Evolutionary conservation across 2,888 invertebrate species (phyloP), one percentile per base, ranked within the genome.

Genomic region (Argyresthia albistria): DNA sequence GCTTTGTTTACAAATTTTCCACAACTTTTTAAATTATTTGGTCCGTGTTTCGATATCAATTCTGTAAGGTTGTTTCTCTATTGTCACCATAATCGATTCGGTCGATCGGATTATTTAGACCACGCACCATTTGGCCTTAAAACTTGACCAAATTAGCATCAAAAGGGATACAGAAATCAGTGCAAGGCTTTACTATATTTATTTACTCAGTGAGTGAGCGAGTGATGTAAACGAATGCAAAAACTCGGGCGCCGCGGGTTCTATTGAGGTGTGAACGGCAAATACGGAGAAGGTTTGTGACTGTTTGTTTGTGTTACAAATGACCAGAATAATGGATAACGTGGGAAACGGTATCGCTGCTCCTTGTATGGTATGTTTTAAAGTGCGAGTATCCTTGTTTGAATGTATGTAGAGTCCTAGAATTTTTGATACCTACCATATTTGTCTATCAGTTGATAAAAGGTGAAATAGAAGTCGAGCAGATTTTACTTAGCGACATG

Each of bases 191-290:
- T 3, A n/a, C n/a, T 3, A 11, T 39, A 8, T 39, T 39, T 39
- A 39, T 8, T 25, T 6, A 25, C 3, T 25, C 3, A 25, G 25
- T 25, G 25, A 25, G 25, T 25, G 25, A 25, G 25, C 25, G 39
- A 11, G n/a, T 39, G 39, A 39, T 39, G 39, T 35, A 39, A 46
- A 6, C 25, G 25, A 42, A 47, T 42, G 47, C 52, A 47, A 52
- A 52, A 52, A 39, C 14, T 52, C 47, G 52, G 25, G 46, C 51
- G 64, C 60, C 62, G 62, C 59, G n/a, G n/a, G 59, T 64, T 60
- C 63, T 57, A 52, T 53, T 59, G 59, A 58, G 67, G 73, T 76
- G 78, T 67, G 71, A 79, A 80, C 70, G 65, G 70, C 76, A 75
- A 76, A 75, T 64, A 67, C 59, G 37, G 42, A 35, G 46, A 51